Evolutionary conservation across 2,888 invertebrate genomes (phyloP).

Genomic region (Steromphala cineraria): DNA sequence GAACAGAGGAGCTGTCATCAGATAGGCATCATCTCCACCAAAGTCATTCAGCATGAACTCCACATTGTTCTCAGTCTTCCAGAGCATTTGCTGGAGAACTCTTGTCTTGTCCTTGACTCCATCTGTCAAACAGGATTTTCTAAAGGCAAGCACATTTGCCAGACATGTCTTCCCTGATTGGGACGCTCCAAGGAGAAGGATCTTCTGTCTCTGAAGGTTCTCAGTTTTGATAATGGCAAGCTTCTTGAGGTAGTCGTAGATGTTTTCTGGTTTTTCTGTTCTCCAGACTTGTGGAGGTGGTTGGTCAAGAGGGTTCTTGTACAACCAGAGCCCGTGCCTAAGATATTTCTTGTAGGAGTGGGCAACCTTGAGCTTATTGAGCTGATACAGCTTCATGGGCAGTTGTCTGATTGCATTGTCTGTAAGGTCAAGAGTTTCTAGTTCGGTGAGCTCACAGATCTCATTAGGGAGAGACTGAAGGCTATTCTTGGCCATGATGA

Average conservation of each 20-base stretch:
- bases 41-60: slow-evolving; percentile 70
- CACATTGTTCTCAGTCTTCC: slow-evolving; percentile 71
- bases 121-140: slow-evolving; percentile 60
- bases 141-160: slow-evolving; percentile 57
- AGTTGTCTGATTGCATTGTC: slow-evolving; percentile 65
- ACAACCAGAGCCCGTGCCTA: slow-evolving; percentile 73
- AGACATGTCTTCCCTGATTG: slow-evolving; percentile 72
- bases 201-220: slow-evolving; percentile 70
- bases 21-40: slow-evolving; percentile 67
- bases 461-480: slow-evolving; percentile 65
- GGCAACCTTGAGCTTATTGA: slow-evolving; percentile 63
- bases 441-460: slow-evolving; percentile 66
- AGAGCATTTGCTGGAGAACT: slow-evolving; percentile 57
- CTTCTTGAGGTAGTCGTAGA: slow-evolving; percentile 69
- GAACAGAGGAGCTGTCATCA: slow-evolving; percentile 62
- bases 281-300: slow-evolving; percentile 74
- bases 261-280: slow-evolving; percentile 66
- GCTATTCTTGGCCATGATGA: slow-evolving; percentile 65
- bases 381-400: slow-evolving; percentile 67
- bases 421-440: slow-evolving; percentile 72
- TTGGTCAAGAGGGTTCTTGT: slow-evolving; percentile 71
- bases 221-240: slow-evolving; percentile 69
- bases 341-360: slow-evolving; percentile 69
- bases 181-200: slow-evolving; percentile 68
- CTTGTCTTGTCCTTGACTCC: slow-evolving; percentile 55